These are phyloP conservation scores for Steatocranus sp. DNA, from an alignment of 2,797 vertebrate species.

Conservation along the genomic window DNA sequence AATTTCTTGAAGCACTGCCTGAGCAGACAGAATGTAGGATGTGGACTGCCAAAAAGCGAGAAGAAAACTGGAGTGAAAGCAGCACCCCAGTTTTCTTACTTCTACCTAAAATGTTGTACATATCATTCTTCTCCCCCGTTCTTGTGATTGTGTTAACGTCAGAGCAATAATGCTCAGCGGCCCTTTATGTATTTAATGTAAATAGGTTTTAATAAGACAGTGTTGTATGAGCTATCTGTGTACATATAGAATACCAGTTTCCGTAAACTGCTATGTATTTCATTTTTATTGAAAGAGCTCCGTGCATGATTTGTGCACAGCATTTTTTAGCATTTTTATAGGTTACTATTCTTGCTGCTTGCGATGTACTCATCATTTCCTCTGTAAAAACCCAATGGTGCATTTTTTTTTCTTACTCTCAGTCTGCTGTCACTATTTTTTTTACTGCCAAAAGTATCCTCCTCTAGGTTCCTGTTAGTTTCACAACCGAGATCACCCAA, in stretches of 20 bases:
- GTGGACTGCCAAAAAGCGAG: background rate
- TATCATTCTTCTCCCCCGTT: slow-evolving; percentile 20
- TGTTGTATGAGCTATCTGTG: slow-evolving; percentile 46
- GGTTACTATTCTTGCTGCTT: slow-evolving; percentile 63
- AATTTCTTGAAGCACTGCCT: slow-evolving; percentile 55
- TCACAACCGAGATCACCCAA: slow-evolving; percentile 43
- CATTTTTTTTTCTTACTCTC: slow-evolving; percentile 17
- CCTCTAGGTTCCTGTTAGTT: slow-evolving; percentile 60
- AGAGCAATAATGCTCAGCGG: slow-evolving; percentile 64
- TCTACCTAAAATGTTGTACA: slow-evolving; percentile 53
- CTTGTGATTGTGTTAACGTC: slow-evolving; percentile 34
- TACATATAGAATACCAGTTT: slow-evolving; percentile 26
- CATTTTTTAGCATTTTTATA: slow-evolving; percentile 38
- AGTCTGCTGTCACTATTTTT: background rate
- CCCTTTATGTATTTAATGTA: slow-evolving; percentile 73
- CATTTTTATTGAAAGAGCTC: slow-evolving; percentile 30
- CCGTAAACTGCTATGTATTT: slow-evolving; percentile 45
- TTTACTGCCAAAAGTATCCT: slow-evolving; percentile 33
- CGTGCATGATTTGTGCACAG: background rate
- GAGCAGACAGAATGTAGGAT: slow-evolving; percentile 32
- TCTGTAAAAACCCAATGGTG: slow-evolving; percentile 22
- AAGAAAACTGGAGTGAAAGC: slow-evolving; percentile 12
- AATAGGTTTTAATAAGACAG: slow-evolving; percentile 74
- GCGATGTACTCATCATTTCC: slow-evolving; percentile 66
- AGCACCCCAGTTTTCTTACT: background rate